phyloP scores from a whole-genome alignment of 2,888 invertebrate species.

The Tethea ocularis region DNA sequence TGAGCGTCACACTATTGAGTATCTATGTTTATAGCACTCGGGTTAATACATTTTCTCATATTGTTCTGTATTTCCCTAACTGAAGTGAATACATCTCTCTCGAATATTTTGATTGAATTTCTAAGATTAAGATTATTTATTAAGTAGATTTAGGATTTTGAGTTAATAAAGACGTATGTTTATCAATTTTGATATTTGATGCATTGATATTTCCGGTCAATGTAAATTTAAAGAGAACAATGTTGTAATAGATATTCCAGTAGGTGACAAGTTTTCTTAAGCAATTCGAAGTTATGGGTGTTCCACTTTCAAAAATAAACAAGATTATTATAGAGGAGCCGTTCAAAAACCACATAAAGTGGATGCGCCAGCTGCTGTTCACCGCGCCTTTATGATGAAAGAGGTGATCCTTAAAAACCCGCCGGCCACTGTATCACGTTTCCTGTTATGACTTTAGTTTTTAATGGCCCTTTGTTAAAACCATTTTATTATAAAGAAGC shows the following conservation, averaged over 20 bases:
- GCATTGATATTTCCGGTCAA: not conserved
- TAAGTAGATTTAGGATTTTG: not conserved
- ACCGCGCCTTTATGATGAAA: constrained; percentile 79
- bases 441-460: constrained; percentile 82
- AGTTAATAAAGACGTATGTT: too few species aligned
- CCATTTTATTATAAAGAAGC: constrained; percentile 70
- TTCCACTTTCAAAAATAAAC: constrained; percentile 78
- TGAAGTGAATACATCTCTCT: not conserved
- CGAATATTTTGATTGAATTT: not conserved
- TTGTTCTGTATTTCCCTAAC: not conserved
- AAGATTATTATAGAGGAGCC: constrained; percentile 78
- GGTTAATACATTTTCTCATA: constrained; percentile 27
- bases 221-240: constrained; percentile 20
- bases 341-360: constrained; percentile 78
- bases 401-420: constrained; percentile 64
- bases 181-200: not conserved
- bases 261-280: constrained; percentile 60
- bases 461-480: constrained; percentile 76
- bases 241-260: constrained; percentile 36
- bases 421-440: constrained; percentile 75
- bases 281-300: constrained; percentile 67
- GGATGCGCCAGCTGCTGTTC: constrained; percentile 74
- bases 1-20: constrained; percentile 32
- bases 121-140: not conserved
- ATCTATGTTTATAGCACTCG: constrained; percentile 26